phyloP scores from a whole-genome alignment of 1,140 invertebrate species.

The Drosophila funebris region DNA sequence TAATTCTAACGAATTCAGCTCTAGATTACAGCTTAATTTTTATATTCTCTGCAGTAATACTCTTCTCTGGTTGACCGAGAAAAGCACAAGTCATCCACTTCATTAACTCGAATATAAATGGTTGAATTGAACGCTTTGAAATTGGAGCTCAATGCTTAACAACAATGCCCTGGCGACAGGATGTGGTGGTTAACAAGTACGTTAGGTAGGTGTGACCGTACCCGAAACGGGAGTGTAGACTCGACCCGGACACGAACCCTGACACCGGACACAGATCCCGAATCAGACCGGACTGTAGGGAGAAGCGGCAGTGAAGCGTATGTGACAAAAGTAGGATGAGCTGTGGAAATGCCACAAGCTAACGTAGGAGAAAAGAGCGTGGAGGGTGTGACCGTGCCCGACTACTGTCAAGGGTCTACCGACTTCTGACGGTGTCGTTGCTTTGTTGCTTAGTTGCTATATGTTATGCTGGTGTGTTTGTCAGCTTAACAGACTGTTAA shows the following conservation, averaged over 20 bases:
- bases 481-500: constrained; percentile 49
- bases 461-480: constrained; percentile 44
- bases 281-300: constrained; percentile 13
- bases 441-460: too few relatives aligned
- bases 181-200: constrained; percentile 45
- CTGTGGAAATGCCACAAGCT: constrained; percentile 34
- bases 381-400: not conserved
- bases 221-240: not conserved
- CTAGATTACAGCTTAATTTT: too few relatives aligned
- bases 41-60: too few relatives aligned
- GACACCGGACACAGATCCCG: not conserved
- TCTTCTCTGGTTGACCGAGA: not conserved
- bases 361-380: not conserved
- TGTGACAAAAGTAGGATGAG: constrained; percentile 66
- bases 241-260: constrained; percentile 38
- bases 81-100: not conserved
- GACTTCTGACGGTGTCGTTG: not conserved
- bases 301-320: constrained; percentile 21
- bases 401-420: constrained; percentile 5
- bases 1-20: too few relatives aligned
- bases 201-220: constrained; percentile 45
- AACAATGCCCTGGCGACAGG: constrained; percentile 36
- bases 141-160: not conserved
- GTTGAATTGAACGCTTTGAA: not conserved
- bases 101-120: not conserved